Conservation (phyloP, 64 coral and sea anemone genomes). For the Pachyseris speciosa region DNA sequence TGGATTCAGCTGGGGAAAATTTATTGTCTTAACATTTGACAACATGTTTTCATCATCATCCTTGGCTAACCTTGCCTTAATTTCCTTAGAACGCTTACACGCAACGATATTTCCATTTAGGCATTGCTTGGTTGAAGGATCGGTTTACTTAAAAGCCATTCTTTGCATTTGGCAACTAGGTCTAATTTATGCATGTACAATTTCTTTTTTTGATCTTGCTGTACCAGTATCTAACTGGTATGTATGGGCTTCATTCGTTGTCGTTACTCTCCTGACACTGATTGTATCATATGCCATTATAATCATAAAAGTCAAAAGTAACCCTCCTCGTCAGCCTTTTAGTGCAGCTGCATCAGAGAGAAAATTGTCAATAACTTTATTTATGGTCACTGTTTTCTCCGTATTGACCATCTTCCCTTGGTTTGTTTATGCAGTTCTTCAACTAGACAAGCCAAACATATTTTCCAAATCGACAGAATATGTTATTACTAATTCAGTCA, state of each 20-base stretch:
- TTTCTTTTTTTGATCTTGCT: neutral
- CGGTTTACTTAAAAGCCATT: neutral
- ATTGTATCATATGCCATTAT: neutral
- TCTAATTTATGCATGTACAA: neutral
- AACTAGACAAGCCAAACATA: neutral
- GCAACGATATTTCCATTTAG: neutral
- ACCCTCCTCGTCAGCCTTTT: neutral
- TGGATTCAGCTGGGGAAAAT: neutral
- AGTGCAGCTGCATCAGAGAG: neutral
- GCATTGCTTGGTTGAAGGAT: neutral
- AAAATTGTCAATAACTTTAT: neutral
- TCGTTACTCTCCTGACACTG: neutral
- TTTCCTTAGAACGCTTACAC: neutral
- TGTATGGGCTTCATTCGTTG: neutral
- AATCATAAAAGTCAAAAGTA: neutral
- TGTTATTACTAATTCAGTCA: neutral
- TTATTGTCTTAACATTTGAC: neutral
- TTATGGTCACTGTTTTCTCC: neutral
- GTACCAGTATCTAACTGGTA: neutral
- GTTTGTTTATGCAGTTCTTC: neutral
- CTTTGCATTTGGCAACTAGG: neutral
- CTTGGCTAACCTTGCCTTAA: neutral
- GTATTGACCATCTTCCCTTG: neutral
- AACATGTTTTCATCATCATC: neutral
- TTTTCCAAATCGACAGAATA: no score